Base-by-base conservation (phyloP, 2,888 invertebrate species). In the Chloroclysta siterata region DNA sequence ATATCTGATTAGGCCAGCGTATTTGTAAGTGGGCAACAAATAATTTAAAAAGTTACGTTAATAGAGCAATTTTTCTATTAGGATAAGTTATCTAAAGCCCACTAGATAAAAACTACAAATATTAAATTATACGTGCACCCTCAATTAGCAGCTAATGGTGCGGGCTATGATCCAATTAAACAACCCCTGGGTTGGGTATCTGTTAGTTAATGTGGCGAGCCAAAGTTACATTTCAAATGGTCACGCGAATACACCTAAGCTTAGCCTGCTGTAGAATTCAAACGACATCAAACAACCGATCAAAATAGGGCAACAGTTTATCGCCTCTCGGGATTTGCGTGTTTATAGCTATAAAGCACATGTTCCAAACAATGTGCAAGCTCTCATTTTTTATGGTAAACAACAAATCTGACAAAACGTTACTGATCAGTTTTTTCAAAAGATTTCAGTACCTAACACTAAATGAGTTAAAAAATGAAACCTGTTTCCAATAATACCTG, bases 111-210 rank as follows among this genome's bases (percentile, higher is more conserved):
- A 60, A 64, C 60, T 29, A 63, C 51, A 58, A 61, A 55, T 60
- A 56, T 72, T 77, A 76, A 55, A 65, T 55, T 53, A 68, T 41
- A 53, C 53, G 48, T 64, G 60, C 58, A 78, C 80, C 79, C 73
- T 73, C 79, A 81, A 83, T 84, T 84, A 84, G 77, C 71, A 71
- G 66, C 74, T 82, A 83, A 83, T 83, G 81, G 85, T 89, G 86
- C 88, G 89, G 89, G 89, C 81, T 77, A 80, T 82, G 80, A 87
- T 86, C 81, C 80, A 81, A 87, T 89, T 86, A 83, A 70, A 70
- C 65, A 65, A 66, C 69, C 71, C 73, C 71, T 68, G 73, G 73
- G 74, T 77, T 79, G 22, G 22, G 1, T 22, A 22, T 70, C 72
- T 36, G 36, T 79, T 83, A 15, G 17, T 46, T 6, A 17, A 48